Evolutionary conservation across 2,113 vertebrate species (phyloP).

Genomic region (Brachirus orientalis): DNA sequence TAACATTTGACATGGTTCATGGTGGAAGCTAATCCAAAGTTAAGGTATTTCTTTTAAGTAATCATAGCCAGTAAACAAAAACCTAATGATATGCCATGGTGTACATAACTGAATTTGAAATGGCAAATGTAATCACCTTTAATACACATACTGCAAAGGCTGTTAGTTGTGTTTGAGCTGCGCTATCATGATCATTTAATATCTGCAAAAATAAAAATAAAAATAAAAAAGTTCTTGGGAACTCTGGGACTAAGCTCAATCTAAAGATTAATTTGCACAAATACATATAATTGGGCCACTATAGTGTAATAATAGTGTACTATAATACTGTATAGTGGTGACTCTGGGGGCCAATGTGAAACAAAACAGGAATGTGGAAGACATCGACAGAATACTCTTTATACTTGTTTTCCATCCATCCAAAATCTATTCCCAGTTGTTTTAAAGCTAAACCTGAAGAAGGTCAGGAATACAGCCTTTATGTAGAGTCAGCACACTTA

Average conservation of each 20-base stretch:
- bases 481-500: no score
- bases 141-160: slow-evolving; percentile 15
- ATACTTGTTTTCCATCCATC: no score
- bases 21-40: slow-evolving; percentile 47
- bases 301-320: no score
- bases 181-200: slow-evolving; percentile 27
- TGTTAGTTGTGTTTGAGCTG: slow-evolving; percentile 21
- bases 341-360: no score
- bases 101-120: slow-evolving; percentile 53
- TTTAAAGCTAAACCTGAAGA: no score
- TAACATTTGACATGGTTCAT: slow-evolving; percentile 54
- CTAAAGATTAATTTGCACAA: background rate
- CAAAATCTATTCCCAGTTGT: no score
- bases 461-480: no score
- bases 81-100: slow-evolving; percentile 29
- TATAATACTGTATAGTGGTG: no score
- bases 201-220: slow-evolving; percentile 26
- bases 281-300: background rate
- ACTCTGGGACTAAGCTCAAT: background rate
- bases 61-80: slow-evolving; percentile 31
- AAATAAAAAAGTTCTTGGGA: no score
- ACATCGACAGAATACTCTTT: no score
- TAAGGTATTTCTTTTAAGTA: slow-evolving; percentile 35
- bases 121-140: slow-evolving; percentile 43
- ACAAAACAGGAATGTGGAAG: no score